Base-by-base conservation (phyloP, 92 coral and sea anemone species). In the Palythoa grandis region DNA sequence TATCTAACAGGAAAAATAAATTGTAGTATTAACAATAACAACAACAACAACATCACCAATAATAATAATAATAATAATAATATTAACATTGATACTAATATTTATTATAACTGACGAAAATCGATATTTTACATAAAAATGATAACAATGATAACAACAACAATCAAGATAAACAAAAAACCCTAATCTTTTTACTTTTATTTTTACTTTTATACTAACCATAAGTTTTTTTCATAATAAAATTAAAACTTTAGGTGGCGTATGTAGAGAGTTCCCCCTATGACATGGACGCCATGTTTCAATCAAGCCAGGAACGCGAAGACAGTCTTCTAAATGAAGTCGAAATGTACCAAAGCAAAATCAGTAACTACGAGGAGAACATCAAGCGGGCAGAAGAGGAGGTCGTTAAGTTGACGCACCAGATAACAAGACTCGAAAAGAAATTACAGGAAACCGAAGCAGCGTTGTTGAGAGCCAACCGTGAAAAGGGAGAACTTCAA, bases 281-380 rank as follows among this genome's bases (percentile, higher is more conserved):
- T 52, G 98, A 94, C 60, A 83, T 92, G 73, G 91, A 94, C 71
- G 87, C 94, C n/a, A 86, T 92, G 70, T 82, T 88, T 13, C 89
- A 76, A 79, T 87, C 95, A 56, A 91, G 95, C 70, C 88, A 92
- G 70, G 88, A 83, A 47, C 94, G 98, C 7, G 98, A 94, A 66
- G 89, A 86, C 56, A 87, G 86, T 43, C 89, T 94, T 3, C 87
- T 91, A 60, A 88, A 94, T 63, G 95, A 94, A 76, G 75, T 94
- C 5, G 84, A 86, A 25, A 56, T 53, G 15, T 82, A 82, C 76
- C 89, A 87, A 35, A 57, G 87, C 53, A 92, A 92, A 35, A 83
- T 94, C 70, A 88, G 79, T 13, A 87, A 73, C 53, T 71, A 78
- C 15, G 95, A 94, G 40, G 84, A 88, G 19, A 90, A 92, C 57